Percentiles rank a stretch among this genome's conserved stretches.
phyloP scores from a whole-genome alignment of 2,797 vertebrate genomes.

The Acanthurus leucopareius region DNA sequence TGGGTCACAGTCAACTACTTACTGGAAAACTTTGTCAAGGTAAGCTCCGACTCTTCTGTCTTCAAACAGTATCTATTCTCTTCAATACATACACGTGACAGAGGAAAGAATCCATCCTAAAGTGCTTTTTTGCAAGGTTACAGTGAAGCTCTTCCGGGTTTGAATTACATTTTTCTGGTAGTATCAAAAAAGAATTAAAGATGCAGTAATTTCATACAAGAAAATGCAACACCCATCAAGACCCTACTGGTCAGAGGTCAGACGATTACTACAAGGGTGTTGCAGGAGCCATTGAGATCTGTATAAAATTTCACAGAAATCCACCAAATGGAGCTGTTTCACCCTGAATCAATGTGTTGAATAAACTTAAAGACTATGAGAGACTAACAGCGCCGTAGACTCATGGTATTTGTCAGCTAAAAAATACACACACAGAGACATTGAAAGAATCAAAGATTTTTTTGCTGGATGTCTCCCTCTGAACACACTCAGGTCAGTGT shows the following conservation, averaged over 20 bases:
- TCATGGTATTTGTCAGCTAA: neutral
- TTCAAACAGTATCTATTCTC: neutral
- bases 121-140: neutral
- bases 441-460: neutral
- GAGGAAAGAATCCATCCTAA: neutral
- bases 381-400: neutral
- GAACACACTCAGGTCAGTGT: neutral
- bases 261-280: too few relatives aligned
- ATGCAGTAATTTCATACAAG: neutral
- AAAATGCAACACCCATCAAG: neutral
- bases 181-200: neutral
- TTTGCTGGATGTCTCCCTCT: neutral
- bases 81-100: neutral
- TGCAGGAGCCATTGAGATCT: neutral
- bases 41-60: constrained; percentile 44
- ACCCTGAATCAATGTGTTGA: neutral
- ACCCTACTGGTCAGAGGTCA: too few relatives aligned
- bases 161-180: neutral
- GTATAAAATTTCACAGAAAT: neutral
- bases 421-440: neutral
- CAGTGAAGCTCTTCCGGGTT: neutral
- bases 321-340: neutral
- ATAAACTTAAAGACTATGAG: too few relatives aligned
- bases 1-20: constrained; percentile 94
- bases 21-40: constrained; percentile 89